phyloP scores from a whole-genome alignment of 2,888 invertebrate genomes.

The Geophilus truncorum region DNA sequence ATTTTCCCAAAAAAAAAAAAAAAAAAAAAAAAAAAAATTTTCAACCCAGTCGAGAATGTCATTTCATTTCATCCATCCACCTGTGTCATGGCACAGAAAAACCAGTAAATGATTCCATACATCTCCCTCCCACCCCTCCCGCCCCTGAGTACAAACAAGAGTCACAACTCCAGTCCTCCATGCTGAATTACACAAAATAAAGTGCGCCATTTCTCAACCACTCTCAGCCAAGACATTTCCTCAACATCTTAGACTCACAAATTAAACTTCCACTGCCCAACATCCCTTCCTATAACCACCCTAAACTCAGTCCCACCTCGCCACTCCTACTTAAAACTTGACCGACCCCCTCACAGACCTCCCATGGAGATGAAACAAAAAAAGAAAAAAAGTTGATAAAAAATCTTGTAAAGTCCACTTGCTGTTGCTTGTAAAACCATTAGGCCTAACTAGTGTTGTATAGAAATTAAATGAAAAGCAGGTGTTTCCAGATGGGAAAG shows the following conservation, averaged over 20 bases:
- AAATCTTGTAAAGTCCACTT: neutral
- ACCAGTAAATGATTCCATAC: neutral
- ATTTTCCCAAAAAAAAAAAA: too few relatives aligned
- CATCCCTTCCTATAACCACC: neutral
- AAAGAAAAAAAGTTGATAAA: neutral
- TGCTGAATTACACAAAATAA: neutral
- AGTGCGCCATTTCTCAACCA: neutral
- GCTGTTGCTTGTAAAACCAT: neutral
- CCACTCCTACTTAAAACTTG: neutral
- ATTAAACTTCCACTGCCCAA: neutral
- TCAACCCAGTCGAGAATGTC: too few relatives aligned
- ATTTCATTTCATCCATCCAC: neutral
- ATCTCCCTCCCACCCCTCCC: neutral
- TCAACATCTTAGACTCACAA: neutral
- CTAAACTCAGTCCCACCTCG: neutral
- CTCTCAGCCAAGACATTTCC: neutral
- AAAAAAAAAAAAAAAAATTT: too few relatives aligned
- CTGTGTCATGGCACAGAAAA: neutral
- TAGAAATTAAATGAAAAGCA: neutral
- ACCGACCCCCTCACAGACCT: neutral
- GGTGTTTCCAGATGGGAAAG: neutral
- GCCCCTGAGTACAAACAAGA: neutral
- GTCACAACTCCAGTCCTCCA: neutral
- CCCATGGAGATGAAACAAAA: neutral
- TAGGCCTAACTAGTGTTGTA: neutral